Percentiles rank a stretch among this genome's conserved stretches.
These are phyloP conservation scores for Leptothorax acervorum DNA, from an alignment of 2,888 invertebrate genomes.

Conservation along the genomic window DNA sequence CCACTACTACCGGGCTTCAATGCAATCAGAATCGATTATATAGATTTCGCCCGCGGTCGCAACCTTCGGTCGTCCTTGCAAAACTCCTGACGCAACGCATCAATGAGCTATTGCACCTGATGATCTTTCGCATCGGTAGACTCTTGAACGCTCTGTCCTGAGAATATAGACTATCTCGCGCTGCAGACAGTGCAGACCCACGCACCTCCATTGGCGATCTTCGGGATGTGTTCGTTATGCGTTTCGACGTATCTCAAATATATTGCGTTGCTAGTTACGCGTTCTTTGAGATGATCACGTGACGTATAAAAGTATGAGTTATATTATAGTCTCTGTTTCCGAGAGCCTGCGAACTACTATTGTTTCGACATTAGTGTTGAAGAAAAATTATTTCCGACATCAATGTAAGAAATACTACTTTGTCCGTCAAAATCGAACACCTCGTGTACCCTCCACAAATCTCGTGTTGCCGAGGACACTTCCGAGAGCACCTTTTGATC, in stretches of 20 bases:
- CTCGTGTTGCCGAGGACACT: slow-evolving; percentile 37
- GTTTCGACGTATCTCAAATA: slow-evolving; percentile 21
- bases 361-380: background rate
- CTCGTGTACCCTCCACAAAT: background rate
- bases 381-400: background rate
- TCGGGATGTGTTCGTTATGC: slow-evolving; percentile 11
- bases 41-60: slow-evolving; percentile 77
- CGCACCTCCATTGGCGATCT: slow-evolving; percentile 4
- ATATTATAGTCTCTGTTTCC: background rate
- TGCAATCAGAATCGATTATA: slow-evolving; percentile 86
- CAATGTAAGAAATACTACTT: background rate
- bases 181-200: background rate
- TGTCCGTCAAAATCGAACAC: slow-evolving; percentile 1
- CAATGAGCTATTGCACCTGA: slow-evolving; percentile 46
- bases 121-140: slow-evolving; percentile 42
- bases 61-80: slow-evolving; percentile 73
- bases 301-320: background rate
- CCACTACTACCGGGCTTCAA: slow-evolving; percentile 85
- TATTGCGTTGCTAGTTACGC: slow-evolving; percentile 6
- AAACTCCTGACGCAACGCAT: slow-evolving; percentile 48
- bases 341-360: background rate
- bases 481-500: slow-evolving; percentile 72
- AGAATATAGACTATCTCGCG: slow-evolving; percentile 18
- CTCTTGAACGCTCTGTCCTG: slow-evolving; percentile 8
- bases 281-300: background rate